Conservation (phyloP, 2,888 invertebrate genomes). For the Entomobrya multifasciata region DNA sequence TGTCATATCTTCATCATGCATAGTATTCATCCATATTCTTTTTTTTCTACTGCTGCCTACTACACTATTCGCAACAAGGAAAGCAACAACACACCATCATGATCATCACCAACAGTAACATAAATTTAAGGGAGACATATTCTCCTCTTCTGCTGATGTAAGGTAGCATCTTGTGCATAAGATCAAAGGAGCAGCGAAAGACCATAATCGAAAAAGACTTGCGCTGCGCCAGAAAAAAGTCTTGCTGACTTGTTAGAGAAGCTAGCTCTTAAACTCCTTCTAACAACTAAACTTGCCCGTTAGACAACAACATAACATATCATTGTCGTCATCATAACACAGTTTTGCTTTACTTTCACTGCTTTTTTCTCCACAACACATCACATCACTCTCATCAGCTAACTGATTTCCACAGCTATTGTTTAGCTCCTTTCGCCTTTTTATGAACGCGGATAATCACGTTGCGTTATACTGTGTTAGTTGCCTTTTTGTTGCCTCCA, state of each 20-base stretch:
- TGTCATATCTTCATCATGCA: slow-evolving; percentile 13
- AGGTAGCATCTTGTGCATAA: background rate
- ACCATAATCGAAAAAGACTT: slow-evolving; percentile 60
- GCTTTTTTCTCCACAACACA: background rate
- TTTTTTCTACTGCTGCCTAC: slow-evolving; percentile 1
- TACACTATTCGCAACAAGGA: too few species aligned
- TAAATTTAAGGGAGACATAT: too few species aligned
- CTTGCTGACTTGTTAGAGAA: background rate
- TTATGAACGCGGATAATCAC: background rate
- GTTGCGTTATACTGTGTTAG: too few species aligned
- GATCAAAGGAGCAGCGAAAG: slow-evolving; percentile 47
- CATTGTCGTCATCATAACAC: background rate
- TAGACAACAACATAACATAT: background rate
- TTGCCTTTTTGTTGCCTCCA: too few species aligned
- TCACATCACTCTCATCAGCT: background rate
- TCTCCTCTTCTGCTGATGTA: too few species aligned
- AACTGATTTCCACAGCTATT: background rate
- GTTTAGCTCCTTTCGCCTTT: background rate
- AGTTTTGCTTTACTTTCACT: background rate
- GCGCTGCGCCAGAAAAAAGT: slow-evolving; percentile 40
- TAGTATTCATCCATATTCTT: background rate
- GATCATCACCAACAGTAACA: background rate
- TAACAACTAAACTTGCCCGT: background rate
- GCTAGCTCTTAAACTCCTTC: background rate
- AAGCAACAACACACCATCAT: too few species aligned